Evolutionary conservation across 2,113 vertebrate species (phyloP).

Genomic region (human): GRCh38 chr13:34909501-34910000

Average conservation of each 20-base stretch:
- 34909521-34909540: neutral
- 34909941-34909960: neutral
- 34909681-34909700: no score
- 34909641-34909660: no score
- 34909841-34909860: neutral
- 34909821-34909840: neutral
- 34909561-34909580: no score
- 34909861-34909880: neutral
- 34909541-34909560: neutral
- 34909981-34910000: neutral
- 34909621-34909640: no score
- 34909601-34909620: no score
- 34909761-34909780: neutral
- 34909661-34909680: no score
- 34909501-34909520: neutral
- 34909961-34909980: neutral
- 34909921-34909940: neutral
- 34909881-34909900: slow-evolving; percentile 12
- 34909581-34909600: no score
- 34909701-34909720: no score
- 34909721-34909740: no score
- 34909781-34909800: neutral
- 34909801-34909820: neutral
- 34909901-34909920: neutral
- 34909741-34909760: neutral